Percentiles rank a stretch among this genome's conserved stretches.
phyloP scores from a whole-genome alignment of 2,797 vertebrate genomes.

The Labroides dimidiatus region DNA sequence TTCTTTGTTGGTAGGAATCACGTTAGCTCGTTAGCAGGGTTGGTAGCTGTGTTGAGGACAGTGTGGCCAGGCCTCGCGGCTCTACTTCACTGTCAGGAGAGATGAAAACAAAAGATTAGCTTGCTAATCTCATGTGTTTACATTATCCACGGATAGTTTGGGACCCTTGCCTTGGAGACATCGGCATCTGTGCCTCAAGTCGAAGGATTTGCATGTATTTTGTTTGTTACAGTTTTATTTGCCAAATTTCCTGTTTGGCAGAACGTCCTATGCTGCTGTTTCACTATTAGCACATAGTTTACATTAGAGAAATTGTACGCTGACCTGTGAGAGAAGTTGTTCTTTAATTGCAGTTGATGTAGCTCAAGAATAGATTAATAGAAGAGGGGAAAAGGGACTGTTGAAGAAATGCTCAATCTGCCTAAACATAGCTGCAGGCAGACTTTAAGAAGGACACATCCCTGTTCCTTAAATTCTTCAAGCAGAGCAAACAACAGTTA shows the following conservation, averaged over 20 bases:
- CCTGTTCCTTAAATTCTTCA: constrained; percentile 4
- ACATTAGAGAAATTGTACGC: neutral
- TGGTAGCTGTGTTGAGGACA: constrained; percentile 42
- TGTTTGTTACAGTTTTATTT: constrained; percentile 34
- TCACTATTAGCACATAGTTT: constrained; percentile 14
- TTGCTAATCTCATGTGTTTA: constrained; percentile 25
- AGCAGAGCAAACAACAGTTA: constrained; percentile 18
- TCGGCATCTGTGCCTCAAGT: neutral
- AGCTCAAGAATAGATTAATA: neutral
- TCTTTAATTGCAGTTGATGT: neutral
- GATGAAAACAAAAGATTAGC: constrained; percentile 79
- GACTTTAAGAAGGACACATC: constrained; percentile 24
- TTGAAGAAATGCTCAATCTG: constrained; percentile 46
- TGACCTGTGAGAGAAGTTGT: neutral
- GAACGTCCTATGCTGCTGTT: constrained; percentile 29
- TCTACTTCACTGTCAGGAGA: constrained; percentile 58
- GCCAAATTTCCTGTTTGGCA: constrained; percentile 62
- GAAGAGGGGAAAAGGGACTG: neutral
- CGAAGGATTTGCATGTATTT: constrained; percentile 14
- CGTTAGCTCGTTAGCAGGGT: constrained; percentile 72
- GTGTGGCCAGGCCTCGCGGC: constrained; percentile 71
- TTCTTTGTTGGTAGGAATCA: constrained; percentile 29
- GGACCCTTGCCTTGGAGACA: neutral
- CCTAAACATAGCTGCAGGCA: constrained; percentile 16
- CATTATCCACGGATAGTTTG: neutral